phyloP scores from a whole-genome alignment of 2,113 vertebrate species.

The Speoplatyrhinus poulsoni region DNA sequence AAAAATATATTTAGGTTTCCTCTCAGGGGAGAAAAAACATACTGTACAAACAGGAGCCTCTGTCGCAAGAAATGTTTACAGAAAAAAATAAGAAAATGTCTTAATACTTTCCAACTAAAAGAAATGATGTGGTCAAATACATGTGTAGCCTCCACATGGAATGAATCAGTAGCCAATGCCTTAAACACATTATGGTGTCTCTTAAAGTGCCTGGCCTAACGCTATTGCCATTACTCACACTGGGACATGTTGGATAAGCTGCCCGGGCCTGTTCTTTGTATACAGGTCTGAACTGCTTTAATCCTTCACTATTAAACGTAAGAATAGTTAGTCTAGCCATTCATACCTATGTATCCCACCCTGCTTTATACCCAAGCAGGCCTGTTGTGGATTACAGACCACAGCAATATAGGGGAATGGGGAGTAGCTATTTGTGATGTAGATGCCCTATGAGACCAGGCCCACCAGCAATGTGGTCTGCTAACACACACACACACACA shows the following conservation, averaged over 20 bases:
- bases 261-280: conserved; percentile 58
- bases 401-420: conserved; percentile 16
- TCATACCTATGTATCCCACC: conserved; percentile 46
- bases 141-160: conserved; percentile 56
- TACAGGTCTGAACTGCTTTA: conserved; percentile 65
- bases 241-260: conserved; percentile 64
- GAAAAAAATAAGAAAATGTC: conserved; percentile 14
- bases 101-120: conserved; percentile 38
- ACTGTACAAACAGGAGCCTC: conserved; percentile 13
- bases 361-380: conserved; percentile 14
- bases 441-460: conserved; percentile 43
- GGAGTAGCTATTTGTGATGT: conserved; percentile 50
- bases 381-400: conserved; percentile 43
- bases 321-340: conserved; percentile 49
- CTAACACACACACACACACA: conserved; percentile 5
- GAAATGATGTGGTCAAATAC: conserved; percentile 43
- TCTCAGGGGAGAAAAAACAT: conserved; percentile 16
- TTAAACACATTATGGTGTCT: conserved; percentile 60
- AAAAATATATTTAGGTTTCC: conserved; percentile 8
- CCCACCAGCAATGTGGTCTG: conserved; percentile 58
- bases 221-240: conserved; percentile 70
- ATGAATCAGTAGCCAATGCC: conserved; percentile 63
- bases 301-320: conserved; percentile 66
- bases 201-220: conserved; percentile 49
- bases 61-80: conserved; percentile 17